These are phyloP conservation scores for Molossus molossus DNA, from an alignment of 2,797 vertebrate species.

Conservation along the genomic window DNA sequence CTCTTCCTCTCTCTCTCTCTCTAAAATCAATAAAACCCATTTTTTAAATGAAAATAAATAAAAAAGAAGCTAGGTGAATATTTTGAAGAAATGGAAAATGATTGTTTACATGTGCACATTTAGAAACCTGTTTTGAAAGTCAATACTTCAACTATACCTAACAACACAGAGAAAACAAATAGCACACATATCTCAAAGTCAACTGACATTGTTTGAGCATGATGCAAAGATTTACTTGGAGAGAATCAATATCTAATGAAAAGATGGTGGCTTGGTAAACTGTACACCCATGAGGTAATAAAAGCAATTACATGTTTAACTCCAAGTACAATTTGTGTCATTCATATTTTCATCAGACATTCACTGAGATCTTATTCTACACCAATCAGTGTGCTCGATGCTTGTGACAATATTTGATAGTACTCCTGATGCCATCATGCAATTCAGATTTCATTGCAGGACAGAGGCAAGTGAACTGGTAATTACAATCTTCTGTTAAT, in stretches of 20 bases:
- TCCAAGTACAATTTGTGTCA: conserved; percentile 1
- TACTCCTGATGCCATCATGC: background rate
- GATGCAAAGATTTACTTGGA: conserved; percentile 52
- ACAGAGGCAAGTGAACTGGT: background rate
- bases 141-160: background rate
- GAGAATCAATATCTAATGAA: background rate
- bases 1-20: too few relatives aligned
- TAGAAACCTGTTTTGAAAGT: conserved; percentile 50
- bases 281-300: background rate
- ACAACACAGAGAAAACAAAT: conserved; percentile 18
- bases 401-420: background rate
- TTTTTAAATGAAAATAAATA: too few relatives aligned
- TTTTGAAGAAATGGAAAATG: conserved; percentile 37
- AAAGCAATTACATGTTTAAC: background rate
- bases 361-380: background rate
- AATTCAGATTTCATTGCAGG: background rate
- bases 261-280: background rate
- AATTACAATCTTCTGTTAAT: background rate
- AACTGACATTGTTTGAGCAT: background rate
- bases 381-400: background rate
- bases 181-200: conserved; percentile 1
- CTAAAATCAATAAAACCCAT: too few relatives aligned
- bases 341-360: conserved; percentile 8
- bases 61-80: background rate
- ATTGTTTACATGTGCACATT: background rate